These are phyloP conservation scores for Halisarca cf. caerulea DNA, from an alignment of 37 sponge, comb jelly and placozoan genomes.

Conservation along the genomic window DNA sequence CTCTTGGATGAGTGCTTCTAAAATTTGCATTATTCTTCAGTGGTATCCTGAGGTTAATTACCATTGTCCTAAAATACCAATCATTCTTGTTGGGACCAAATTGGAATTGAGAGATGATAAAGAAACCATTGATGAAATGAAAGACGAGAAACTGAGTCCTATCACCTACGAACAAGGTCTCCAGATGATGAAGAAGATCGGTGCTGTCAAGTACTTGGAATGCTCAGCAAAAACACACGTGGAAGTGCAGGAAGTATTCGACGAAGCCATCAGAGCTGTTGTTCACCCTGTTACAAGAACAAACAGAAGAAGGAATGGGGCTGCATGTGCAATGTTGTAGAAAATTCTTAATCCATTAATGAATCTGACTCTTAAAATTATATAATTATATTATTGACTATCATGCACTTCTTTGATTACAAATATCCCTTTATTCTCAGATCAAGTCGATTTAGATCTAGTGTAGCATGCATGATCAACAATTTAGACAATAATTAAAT, in stretches of 20 bases:
- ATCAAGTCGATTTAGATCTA: too few relatives aligned
- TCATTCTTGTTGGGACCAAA: constrained; percentile 98
- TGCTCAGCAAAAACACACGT: constrained; percentile 99
- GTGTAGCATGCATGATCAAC: too few relatives aligned
- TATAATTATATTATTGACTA: too few relatives aligned
- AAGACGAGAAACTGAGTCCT: constrained; percentile 90
- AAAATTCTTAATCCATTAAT: too few relatives aligned
- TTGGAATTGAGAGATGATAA: constrained; percentile 97
- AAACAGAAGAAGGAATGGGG: constrained; percentile 76
- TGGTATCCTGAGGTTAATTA: constrained; percentile 85
- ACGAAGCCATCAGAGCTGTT: constrained; percentile 86
- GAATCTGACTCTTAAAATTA: too few relatives aligned
- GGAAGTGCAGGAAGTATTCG: constrained; percentile 78
- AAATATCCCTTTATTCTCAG: too few relatives aligned
- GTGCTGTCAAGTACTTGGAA: constrained; percentile 96
- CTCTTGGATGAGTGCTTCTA: not conserved
- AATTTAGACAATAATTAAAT: too few relatives aligned
- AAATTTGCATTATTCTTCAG: not conserved
- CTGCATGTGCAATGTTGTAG: not conserved
- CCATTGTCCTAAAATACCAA: constrained; percentile 99
- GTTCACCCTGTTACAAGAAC: constrained; percentile 68
- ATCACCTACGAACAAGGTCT: constrained; percentile 93
- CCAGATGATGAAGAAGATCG: constrained; percentile 96
- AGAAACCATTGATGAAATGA: constrained; percentile 93
- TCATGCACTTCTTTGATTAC: too few relatives aligned